Base-by-base conservation (phyloP, 2,888 invertebrate species). In the Drosophila phalerata region DNA sequence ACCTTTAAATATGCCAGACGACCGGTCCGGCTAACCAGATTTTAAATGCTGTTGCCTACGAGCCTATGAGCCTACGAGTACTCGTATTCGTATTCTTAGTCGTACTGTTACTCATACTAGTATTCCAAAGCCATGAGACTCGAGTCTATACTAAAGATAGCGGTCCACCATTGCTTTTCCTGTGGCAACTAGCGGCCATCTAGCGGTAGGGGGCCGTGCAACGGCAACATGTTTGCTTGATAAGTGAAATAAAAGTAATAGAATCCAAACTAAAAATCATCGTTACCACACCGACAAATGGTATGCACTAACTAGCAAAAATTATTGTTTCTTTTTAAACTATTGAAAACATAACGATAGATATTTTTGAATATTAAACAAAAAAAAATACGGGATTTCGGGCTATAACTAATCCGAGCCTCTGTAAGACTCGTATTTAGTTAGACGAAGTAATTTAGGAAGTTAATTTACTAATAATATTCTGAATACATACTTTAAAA, bases 231-330 rank as follows among this genome's bases (percentile, higher is more conserved):
- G 82, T 87, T 81, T 63, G 69, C 72, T 65, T 77, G 86, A 84
- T 86, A 84, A 83, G 82, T 83, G 82, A 79, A 82, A 83, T 83
- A 88, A 85, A 88, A 82, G 79, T 82, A 88, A 84, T 88, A 77
- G 79, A 72, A 77, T 72, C 68, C 64, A 68, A 68, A 53, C 32
- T 32, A 38, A 49, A 43, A 48, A 9, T 5, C 13, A 10, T 0
- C 13, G 43, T 22, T 10, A 3, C 10, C 17, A 65, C 30, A 22
- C 63, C 68, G 65, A 68, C 64, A 32, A 48, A 19, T 19, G 2
- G 2, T 3, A 60, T 71, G 61, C 87, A 45, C 87, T 81, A 6
- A 8, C 40, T 45, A 28, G 28, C 5, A 34, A 22, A 13, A 38
- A 25, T 28, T 5, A n/a, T n/a, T n/a, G n/a, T n/a, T n/a, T n/a